Conservation (phyloP, 2,113 vertebrate species). For the Prionailurus bengalensis region DNA sequence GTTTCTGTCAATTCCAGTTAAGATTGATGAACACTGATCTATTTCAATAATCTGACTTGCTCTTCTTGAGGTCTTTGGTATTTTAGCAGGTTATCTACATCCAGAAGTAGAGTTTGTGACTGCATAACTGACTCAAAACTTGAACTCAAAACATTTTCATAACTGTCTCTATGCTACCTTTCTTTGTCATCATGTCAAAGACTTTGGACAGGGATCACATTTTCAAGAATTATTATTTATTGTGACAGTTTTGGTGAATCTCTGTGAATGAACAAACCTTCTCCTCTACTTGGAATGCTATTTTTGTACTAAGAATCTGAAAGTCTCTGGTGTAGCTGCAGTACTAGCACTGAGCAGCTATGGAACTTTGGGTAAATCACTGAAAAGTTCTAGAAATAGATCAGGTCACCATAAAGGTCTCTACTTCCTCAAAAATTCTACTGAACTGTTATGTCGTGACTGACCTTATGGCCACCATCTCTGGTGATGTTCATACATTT, state of each 20-base stretch:
- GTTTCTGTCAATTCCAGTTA: background rate
- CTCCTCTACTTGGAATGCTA: background rate
- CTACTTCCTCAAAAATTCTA: background rate
- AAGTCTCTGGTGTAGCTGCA: background rate
- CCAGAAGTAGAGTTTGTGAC: background rate
- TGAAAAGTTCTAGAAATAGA: background rate
- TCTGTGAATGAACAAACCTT: background rate
- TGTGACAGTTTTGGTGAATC: background rate
- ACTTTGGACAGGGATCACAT: background rate
- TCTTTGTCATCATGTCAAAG: background rate
- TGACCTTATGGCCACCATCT: no score
- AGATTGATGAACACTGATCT: background rate
- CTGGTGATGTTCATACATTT: background rate
- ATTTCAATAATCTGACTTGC: background rate
- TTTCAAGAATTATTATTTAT: background rate
- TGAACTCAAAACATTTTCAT: background rate
- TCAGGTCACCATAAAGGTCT: background rate
- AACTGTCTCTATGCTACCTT: background rate
- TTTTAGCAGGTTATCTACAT: background rate
- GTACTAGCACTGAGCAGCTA: background rate
- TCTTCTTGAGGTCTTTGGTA: background rate
- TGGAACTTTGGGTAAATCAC: background rate
- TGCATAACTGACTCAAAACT: background rate
- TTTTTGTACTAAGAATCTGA: background rate
- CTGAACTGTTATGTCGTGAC: background rate